Conservation (phyloP, 1,140 invertebrate species). For the Drosophila simulans region DNA sequence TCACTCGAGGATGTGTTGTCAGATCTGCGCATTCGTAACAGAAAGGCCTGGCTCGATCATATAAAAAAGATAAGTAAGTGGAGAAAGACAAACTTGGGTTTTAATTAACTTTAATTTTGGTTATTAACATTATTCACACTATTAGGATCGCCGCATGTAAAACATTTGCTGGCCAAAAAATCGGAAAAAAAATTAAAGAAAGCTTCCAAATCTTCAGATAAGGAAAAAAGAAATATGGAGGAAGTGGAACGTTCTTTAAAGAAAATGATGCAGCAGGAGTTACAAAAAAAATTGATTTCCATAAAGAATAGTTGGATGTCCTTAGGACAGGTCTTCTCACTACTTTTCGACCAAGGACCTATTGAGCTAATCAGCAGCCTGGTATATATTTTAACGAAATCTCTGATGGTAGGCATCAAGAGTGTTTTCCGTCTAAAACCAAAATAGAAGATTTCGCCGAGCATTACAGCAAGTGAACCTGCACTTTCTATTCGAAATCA, state of each 20-base stretch:
- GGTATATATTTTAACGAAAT: neutral
- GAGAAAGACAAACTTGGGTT: too few relatives aligned
- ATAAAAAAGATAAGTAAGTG: neutral
- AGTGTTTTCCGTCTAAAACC: neutral
- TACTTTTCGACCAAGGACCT: neutral
- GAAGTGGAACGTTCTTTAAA: neutral
- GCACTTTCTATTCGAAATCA: too few relatives aligned
- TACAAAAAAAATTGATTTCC: too few relatives aligned
- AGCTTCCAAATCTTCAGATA: neutral
- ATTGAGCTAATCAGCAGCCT: conserved; percentile 1
- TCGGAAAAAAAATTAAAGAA: neutral
- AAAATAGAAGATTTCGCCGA: too few relatives aligned
- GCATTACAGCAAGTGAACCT: too few relatives aligned
- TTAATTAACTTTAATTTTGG: neutral
- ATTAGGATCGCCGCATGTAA: too few relatives aligned
- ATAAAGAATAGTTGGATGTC: neutral
- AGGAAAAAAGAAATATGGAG: neutral
- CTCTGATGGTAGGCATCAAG: neutral
- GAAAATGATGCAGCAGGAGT: neutral
- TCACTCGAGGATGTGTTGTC: neutral
- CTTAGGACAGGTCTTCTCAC: neutral
- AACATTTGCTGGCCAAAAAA: too few relatives aligned
- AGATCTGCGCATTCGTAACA: neutral
- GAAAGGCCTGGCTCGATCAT: neutral
- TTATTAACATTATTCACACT: too few relatives aligned